Conservation (phyloP, 2,888 invertebrate species). For the Autographa pulchrina region DNA sequence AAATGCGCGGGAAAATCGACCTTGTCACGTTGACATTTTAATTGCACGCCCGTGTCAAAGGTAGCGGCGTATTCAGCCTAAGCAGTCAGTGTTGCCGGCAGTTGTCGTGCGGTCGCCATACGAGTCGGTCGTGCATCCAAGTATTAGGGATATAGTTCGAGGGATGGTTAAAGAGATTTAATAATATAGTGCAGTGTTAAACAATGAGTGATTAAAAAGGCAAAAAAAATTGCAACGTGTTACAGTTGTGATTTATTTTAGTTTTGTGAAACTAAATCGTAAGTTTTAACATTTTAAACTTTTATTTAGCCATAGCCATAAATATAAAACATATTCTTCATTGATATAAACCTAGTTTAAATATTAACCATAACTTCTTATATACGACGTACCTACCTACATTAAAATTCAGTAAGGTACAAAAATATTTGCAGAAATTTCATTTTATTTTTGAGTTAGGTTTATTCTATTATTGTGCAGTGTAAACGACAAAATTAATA, state of each 20-base stretch:
- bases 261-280: slow-evolving; percentile 19
- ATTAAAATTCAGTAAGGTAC: too few relatives aligned
- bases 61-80: slow-evolving; percentile 55
- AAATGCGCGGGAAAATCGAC: slow-evolving; percentile 53
- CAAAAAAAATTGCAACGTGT: neutral
- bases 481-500: slow-evolving; percentile 17
- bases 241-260: slow-evolving; percentile 6
- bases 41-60: slow-evolving; percentile 58
- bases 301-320: neutral
- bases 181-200: slow-evolving; percentile 35
- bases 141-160: slow-evolving; percentile 34
- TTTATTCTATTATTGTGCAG: neutral
- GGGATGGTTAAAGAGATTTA: slow-evolving; percentile 4
- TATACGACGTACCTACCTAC: too few relatives aligned
- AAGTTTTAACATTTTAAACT: slow-evolving; percentile 14
- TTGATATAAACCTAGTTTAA: too few relatives aligned
- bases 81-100: slow-evolving; percentile 24
- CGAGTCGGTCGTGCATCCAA: slow-evolving; percentile 26
- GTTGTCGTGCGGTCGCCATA: slow-evolving; percentile 28
- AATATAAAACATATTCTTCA: too few relatives aligned
- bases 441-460: neutral
- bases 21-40: slow-evolving; percentile 61
- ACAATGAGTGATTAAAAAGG: slow-evolving; percentile 23
- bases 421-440: too few relatives aligned
- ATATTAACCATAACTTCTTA: too few relatives aligned